These are phyloP conservation scores for Lampropteryx suffumata DNA, from an alignment of 2,888 invertebrate species.

Conservation along the genomic window DNA sequence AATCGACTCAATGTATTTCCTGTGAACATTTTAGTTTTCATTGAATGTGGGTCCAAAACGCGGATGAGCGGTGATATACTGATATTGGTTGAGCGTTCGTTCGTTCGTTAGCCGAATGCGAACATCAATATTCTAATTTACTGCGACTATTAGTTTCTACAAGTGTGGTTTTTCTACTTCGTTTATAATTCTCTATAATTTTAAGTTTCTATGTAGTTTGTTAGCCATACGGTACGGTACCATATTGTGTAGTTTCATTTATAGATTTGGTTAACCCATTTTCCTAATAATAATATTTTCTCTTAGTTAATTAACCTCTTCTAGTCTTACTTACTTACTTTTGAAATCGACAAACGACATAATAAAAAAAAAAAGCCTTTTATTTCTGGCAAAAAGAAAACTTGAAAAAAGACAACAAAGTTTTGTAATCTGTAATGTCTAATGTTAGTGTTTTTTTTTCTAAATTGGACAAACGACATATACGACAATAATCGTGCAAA, in stretches of 20 bases:
- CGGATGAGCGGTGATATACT: conserved; percentile 75
- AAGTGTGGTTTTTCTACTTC: conserved; percentile 33
- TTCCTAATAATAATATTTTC: background rate
- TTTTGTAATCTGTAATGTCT: no score
- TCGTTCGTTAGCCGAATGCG: conserved; percentile 69
- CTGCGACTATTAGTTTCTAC: conserved; percentile 53
- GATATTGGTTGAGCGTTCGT: conserved; percentile 73
- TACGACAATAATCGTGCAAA: no score
- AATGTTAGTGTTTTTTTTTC: no score
- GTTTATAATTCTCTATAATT: conserved; percentile 26
- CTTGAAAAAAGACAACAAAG: no score
- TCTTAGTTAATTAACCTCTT: no score
- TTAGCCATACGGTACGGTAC: conserved; percentile 11
- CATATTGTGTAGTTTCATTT: conserved; percentile 1
- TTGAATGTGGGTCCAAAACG: conserved; percentile 63
- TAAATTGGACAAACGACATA: no score
- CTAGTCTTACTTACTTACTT: no score
- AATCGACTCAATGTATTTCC: conserved; percentile 55
- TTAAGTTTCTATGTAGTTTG: conserved; percentile 11
- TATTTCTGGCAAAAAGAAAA: no score
- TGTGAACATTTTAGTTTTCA: conserved; percentile 57
- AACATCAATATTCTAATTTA: conserved; percentile 73
- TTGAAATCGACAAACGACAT: no score
- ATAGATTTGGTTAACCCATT: background rate
- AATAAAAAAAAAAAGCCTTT: no score